A percentile compares a stretch with the other conserved stretches of the same genome.
Conservation (phyloP, 2,113 vertebrate genomes). For the Atlantisia rogersi region DNA sequence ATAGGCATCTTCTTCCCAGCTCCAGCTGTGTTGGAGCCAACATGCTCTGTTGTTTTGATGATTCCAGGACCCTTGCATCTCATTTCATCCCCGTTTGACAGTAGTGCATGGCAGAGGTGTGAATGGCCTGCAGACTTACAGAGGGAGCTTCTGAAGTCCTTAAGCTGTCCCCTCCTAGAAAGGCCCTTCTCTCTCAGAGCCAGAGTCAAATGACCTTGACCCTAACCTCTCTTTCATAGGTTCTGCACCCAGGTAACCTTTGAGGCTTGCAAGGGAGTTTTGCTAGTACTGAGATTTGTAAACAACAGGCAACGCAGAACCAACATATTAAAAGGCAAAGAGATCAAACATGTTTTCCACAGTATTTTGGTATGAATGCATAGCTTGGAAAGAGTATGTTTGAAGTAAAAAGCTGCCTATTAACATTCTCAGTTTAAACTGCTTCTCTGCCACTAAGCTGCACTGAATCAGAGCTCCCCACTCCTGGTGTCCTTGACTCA, state of each 20-base stretch:
- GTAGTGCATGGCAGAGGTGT: not conserved
- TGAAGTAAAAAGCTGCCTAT: not conserved
- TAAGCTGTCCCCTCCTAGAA: not conserved
- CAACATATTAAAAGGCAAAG: not conserved
- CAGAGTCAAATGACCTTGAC: not conserved
- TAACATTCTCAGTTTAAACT: not conserved
- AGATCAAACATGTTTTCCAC: not conserved
- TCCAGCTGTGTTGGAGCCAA: constrained; percentile 45
- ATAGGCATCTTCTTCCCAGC: not conserved
- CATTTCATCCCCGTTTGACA: not conserved
- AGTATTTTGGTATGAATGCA: not conserved
- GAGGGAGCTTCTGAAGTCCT: not conserved
- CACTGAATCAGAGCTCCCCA: not conserved
- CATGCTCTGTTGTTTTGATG: constrained; percentile 5
- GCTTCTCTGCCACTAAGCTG: not conserved
- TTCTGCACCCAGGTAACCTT: not conserved
- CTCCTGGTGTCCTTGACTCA: not conserved
- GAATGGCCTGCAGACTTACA: not conserved
- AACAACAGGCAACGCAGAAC: not conserved
- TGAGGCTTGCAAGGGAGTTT: accelerated
- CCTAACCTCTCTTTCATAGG: not conserved
- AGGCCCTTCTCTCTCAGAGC: not conserved
- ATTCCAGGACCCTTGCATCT: not conserved
- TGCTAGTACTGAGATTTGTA: not conserved
- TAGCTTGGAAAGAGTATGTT: not conserved